Conservation (phyloP, 2,113 vertebrate species). For the Saguinus imperator region DNA sequence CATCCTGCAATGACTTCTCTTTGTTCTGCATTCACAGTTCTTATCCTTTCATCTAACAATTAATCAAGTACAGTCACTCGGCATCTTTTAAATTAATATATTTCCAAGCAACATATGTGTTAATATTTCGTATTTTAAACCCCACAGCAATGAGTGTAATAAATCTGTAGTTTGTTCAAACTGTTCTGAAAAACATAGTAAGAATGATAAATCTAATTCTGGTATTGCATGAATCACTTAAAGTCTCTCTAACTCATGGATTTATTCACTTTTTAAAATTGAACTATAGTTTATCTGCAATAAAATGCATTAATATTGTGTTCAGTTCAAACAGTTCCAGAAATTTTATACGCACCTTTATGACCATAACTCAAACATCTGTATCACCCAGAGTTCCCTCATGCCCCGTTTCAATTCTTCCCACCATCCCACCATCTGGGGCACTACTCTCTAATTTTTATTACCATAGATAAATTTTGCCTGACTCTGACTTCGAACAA, state of each 20-base stretch:
- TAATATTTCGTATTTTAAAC: constrained; percentile 24
- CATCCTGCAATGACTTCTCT: not conserved
- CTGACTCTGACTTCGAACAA: not conserved
- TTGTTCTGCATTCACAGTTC: not conserved
- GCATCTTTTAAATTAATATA: not conserved
- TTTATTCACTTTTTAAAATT: not conserved
- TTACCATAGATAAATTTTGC: not conserved
- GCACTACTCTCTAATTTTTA: not conserved
- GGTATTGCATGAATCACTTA: not conserved
- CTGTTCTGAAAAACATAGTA: not conserved
- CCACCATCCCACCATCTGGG: not conserved
- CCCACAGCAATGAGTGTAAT: not conserved
- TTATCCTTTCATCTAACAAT: not conserved
- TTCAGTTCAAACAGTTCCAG: not conserved
- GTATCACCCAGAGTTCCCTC: not conserved
- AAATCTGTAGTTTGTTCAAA: not conserved
- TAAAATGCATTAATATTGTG: not conserved
- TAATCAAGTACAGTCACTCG: not conserved
- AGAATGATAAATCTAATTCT: not conserved
- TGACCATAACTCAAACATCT: not conserved
- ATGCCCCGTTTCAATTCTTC: not conserved
- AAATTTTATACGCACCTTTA: not conserved
- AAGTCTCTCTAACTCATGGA: not conserved
- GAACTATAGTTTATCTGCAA: not conserved
- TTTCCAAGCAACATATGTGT: not conserved